These are phyloP conservation scores for Trichogramma pretiosum DNA, from an alignment of 1,140 invertebrate species.

Conservation along the genomic window DNA sequence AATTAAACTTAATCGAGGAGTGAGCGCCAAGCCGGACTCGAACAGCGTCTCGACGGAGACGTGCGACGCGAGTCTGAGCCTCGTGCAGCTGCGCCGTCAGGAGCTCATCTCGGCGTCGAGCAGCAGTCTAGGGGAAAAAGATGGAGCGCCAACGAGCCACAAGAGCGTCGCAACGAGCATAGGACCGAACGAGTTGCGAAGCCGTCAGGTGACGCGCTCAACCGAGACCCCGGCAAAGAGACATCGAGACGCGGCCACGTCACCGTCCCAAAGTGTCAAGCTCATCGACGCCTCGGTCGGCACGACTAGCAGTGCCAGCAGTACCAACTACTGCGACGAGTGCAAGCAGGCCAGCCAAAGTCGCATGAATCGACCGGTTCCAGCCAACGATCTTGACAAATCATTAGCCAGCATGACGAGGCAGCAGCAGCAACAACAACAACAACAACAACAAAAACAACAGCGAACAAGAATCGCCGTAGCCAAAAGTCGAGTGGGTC, in stretches of 20 bases:
- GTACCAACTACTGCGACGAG: constrained; percentile 56
- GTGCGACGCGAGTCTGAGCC: constrained; percentile 30
- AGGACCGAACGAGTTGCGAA: constrained; percentile 28
- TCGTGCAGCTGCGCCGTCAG: constrained; percentile 23
- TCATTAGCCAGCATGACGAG: no score
- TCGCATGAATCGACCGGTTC: no score
- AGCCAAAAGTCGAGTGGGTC: no score
- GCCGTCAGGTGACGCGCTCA: constrained; percentile 21
- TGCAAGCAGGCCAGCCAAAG: constrained; percentile 54
- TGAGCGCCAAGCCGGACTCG: constrained; percentile 37
- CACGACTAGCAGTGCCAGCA: constrained; percentile 43
- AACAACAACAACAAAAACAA: not conserved
- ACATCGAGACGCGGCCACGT: constrained; percentile 40
- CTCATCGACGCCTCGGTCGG: constrained; percentile 48
- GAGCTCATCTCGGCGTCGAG: no score
- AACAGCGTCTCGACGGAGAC: constrained; percentile 35
- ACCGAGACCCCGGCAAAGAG: constrained; percentile 37
- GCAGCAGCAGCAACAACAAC: not conserved
- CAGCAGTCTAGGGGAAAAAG: no score
- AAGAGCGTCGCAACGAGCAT: constrained; percentile 31
- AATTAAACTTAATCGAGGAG: constrained; percentile 35
- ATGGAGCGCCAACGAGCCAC: no score
- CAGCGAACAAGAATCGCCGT: no score
- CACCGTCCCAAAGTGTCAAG: constrained; percentile 42
- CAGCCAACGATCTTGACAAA: no score